Evolutionary conservation across 2,888 invertebrate species (phyloP), one percentile per base, ranked within the genome.

Genomic region (Sphaeridia pumilis): DNA sequence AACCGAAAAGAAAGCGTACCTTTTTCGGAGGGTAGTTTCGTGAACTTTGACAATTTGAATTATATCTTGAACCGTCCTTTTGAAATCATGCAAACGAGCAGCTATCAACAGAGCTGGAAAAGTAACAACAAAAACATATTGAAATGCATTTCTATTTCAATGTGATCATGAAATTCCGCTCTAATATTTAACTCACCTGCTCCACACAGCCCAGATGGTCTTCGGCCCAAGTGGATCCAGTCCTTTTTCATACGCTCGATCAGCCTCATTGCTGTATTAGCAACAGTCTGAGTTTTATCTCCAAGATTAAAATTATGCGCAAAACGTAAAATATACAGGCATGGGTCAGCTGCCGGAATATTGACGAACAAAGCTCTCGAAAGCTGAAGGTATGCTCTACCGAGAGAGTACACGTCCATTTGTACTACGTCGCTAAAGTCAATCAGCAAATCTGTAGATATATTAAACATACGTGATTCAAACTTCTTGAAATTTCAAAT

Each of bases 171-270:
- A n/a, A n/a, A n/a, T n/a, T n/a, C n/a, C n/a, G n/a, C n/a, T n/a
- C n/a, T n/a, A n/a, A n/a, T n/a, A n/a, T n/a, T n/a, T 17, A 17
- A 17, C 17, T 38, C 38, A 89, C 90, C 90, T 69, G 98, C 97
- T 24, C 98, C 98, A 73, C 97, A 98, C 21, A 98, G 78, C 12
- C 97, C 98, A 0, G 95, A 93, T 1, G 98, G 97, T 63, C 95
- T 75, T 55, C 98, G 77, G 5, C 98, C 98, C 1, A 88, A 89
- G 70, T 94, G 92, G 71, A 98, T 86, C 70, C 92, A 95, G 72
- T 98, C 98, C 67, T 89, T 79, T 72, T 95, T 97, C 98, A 98
- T 98, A 65, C 98, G 77, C 72, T 92, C 87, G 22, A 97, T 90
- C 56, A 98, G 76, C 52, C 97, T 78, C 53, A 92, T 75, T 0